phyloP scores from a whole-genome alignment of 2,888 invertebrate species.

The Pollenia labialis region DNA sequence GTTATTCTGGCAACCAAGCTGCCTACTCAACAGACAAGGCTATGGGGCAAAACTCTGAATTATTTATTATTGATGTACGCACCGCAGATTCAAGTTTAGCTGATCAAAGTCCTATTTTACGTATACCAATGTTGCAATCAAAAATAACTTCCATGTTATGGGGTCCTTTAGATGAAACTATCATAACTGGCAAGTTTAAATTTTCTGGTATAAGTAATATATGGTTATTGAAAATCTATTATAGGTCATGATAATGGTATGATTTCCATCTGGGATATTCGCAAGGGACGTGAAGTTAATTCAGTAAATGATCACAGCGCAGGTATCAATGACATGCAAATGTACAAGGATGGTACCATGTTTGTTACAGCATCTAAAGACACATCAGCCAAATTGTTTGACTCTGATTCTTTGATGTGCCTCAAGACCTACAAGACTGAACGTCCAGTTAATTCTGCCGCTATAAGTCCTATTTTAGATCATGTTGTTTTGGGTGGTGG shows the following conservation, averaged over 20 bases:
- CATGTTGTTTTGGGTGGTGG: conserved; percentile 99
- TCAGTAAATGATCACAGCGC: conserved; percentile 92
- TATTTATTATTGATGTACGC: conserved; percentile 93
- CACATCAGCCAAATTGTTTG: conserved; percentile 97
- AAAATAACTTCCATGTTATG: conserved; percentile 97
- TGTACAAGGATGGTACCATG: conserved; percentile 96
- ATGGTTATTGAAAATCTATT: not conserved
- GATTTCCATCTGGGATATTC: conserved; percentile 96
- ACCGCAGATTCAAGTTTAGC: conserved; percentile 89
- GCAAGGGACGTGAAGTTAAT: conserved; percentile 92
- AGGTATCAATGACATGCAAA: conserved; percentile 98
- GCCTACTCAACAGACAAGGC: conserved; percentile 97
- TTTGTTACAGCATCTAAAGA: conserved; percentile 99
- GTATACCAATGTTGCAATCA: conserved; percentile 91
- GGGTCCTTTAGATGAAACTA: conserved; percentile 96
- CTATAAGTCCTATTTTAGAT: conserved; percentile 96
- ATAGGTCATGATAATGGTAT: conserved; percentile 95
- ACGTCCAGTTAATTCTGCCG: conserved; percentile 98
- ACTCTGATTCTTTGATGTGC: conserved; percentile 92
- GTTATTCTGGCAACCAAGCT: conserved; percentile 95
- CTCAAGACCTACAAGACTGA: conserved; percentile 99
- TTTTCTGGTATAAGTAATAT: too few relatives aligned
- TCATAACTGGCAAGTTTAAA: conserved; percentile 88
- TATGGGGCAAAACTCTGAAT: conserved; percentile 95
- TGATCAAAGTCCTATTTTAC: conserved; percentile 89